These are phyloP conservation scores for Protomyctophum bolini DNA, from an alignment of 2,113 vertebrate genomes.

Conservation along the genomic window DNA sequence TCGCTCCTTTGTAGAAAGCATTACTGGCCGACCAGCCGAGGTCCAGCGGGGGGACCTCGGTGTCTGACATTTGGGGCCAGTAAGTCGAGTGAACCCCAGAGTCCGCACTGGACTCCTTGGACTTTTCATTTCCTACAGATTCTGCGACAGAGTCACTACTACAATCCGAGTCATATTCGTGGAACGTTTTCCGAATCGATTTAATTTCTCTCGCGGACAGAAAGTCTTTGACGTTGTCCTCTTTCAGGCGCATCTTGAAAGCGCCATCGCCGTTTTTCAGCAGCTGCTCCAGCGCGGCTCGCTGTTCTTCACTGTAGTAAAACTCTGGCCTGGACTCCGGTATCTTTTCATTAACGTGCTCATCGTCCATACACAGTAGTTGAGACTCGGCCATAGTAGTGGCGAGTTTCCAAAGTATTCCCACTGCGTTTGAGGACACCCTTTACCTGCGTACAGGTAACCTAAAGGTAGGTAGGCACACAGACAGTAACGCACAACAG, in stretches of 20 bases:
- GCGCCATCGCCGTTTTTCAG: conserved; percentile 82
- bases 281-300: conserved; percentile 86
- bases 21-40: conserved; percentile 88
- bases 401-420: conserved; percentile 7
- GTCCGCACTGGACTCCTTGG: conserved; percentile 63
- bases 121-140: conserved; percentile 55
- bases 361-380: conserved; percentile 87
- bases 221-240: conserved; percentile 85
- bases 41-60: conserved; percentile 89
- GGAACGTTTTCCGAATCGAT: conserved; percentile 77
- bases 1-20: conserved; percentile 87
- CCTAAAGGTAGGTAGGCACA: background rate
- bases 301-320: conserved; percentile 95
- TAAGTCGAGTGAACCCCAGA: conserved; percentile 85
- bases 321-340: conserved; percentile 86
- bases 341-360: conserved; percentile 88
- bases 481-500: background rate
- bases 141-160: conserved; percentile 57
- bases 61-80: conserved; percentile 93
- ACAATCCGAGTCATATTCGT: conserved; percentile 71
- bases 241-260: conserved; percentile 81
- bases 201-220: conserved; percentile 85
- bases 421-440: background rate
- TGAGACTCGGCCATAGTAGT: conserved; percentile 91
- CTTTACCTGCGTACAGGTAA: conserved; percentile 56